Conservation (phyloP, 2,888 invertebrate genomes). For the Macrosiphum euphorbiae region DNA sequence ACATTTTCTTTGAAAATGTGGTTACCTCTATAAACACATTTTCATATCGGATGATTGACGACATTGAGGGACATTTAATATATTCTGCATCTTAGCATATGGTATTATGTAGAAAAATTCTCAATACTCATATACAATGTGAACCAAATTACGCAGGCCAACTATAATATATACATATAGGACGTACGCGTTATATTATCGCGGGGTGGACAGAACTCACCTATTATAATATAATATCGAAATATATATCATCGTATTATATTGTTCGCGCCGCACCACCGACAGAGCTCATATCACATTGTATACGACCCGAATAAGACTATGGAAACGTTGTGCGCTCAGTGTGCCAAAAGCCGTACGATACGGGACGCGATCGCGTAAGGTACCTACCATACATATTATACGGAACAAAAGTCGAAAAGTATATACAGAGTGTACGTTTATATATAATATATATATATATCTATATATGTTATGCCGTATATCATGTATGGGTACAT, state of each 20-base stretch:
- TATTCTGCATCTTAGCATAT: too few relatives aligned
- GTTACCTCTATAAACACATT: not conserved
- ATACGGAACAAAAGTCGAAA: not conserved
- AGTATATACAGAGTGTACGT: not conserved
- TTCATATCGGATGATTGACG: not conserved
- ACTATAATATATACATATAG: not conserved
- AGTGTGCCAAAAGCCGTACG: conserved; percentile 31
- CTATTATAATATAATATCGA: not conserved
- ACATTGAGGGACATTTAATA: not conserved
- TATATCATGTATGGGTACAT: conserved; percentile 1
- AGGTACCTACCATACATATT: not conserved
- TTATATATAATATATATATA: not conserved
- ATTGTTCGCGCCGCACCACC: not conserved
- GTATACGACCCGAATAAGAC: not conserved
- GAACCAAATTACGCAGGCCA: not conserved
- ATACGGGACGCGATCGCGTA: not conserved
- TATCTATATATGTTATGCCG: not conserved
- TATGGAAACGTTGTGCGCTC: not conserved
- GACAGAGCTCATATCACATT: not conserved
- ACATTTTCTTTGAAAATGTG: not conserved
- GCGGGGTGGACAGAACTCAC: not conserved
- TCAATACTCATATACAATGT: not conserved
- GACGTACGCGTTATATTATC: not conserved
- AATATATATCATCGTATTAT: not conserved
- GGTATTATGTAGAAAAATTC: not conserved